Conservation (phyloP, 1,140 invertebrate genomes). For the Daktulosphaira vitifoliae region DNA sequence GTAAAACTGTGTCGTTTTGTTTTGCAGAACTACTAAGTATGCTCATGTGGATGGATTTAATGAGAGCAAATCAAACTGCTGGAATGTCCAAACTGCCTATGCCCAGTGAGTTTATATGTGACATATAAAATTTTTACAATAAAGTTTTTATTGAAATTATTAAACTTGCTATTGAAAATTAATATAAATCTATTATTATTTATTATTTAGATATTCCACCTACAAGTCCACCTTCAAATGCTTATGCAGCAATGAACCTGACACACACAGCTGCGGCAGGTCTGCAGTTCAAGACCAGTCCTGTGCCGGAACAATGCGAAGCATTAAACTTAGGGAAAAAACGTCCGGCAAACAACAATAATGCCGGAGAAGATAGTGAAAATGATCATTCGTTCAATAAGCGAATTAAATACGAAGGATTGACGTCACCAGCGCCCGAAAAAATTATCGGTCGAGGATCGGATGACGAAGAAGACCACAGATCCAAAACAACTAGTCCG, state of each 20-base stretch:
- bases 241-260: neutral
- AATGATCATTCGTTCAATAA: neutral
- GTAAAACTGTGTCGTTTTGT: too few relatives aligned
- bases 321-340: conserved; percentile 20
- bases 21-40: conserved; percentile 25
- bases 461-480: too few relatives aligned
- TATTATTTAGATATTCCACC: too few relatives aligned
- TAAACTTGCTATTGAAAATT: too few relatives aligned
- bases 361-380: neutral
- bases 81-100: conserved; percentile 4
- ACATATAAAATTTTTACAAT: too few relatives aligned
- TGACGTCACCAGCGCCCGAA: neutral
- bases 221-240: too few relatives aligned
- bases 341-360: conserved; percentile 3
- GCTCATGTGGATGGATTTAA: conserved; percentile 27
- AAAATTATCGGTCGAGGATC: too few relatives aligned
- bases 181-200: too few relatives aligned
- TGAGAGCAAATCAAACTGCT: conserved; percentile 19
- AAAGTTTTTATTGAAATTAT: too few relatives aligned
- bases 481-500: too few relatives aligned
- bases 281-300: neutral
- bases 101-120: conserved; percentile 1
- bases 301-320: conserved; percentile 7
- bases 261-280: neutral
- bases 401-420: neutral